Evolutionary conservation across 2,888 invertebrate genomes (phyloP).

Genomic region (Melipona beecheii): DNA sequence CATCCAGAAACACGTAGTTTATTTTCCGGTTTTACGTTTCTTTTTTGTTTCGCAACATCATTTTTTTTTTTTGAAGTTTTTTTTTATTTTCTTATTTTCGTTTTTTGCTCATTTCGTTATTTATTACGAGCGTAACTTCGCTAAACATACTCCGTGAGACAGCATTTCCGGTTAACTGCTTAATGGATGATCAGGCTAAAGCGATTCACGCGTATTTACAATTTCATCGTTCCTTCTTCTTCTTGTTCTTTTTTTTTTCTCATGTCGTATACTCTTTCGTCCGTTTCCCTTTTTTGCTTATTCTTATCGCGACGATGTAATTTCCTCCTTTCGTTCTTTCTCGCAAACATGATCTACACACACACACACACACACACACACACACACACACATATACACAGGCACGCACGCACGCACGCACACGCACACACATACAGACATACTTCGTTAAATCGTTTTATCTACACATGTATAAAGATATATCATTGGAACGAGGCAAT

Average conservation of each 20-base stretch:
- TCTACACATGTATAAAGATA: conserved; percentile 71
- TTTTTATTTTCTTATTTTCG: background rate
- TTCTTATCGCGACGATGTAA: conserved; percentile 29
- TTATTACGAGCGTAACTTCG: conserved; percentile 7
- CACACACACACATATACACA: conserved; percentile 27
- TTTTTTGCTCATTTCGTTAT: background rate
- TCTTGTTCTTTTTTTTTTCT: background rate
- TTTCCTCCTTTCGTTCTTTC: background rate
- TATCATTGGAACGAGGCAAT: conserved; percentile 48
- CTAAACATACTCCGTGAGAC: conserved; percentile 37
- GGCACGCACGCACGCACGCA: conserved; percentile 25
- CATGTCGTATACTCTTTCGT: background rate
- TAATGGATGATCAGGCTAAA: conserved; percentile 54
- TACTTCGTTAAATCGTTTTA: conserved; percentile 59
- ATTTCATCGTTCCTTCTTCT: too few species aligned
- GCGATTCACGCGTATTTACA: conserved; percentile 65
- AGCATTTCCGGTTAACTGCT: conserved; percentile 55
- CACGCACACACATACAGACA: conserved; percentile 6
- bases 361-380: too few species aligned
- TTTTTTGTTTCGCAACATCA: background rate
- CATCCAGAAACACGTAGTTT: conserved; percentile 12
- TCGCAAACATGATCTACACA: conserved; percentile 50
- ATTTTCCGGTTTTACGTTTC: background rate
- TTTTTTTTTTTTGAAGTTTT: background rate
- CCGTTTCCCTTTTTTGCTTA: conserved; percentile 1